These are phyloP conservation scores for Acromyrmex charruanus DNA, from an alignment of 1,140 invertebrate genomes.

Conservation along the genomic window DNA sequence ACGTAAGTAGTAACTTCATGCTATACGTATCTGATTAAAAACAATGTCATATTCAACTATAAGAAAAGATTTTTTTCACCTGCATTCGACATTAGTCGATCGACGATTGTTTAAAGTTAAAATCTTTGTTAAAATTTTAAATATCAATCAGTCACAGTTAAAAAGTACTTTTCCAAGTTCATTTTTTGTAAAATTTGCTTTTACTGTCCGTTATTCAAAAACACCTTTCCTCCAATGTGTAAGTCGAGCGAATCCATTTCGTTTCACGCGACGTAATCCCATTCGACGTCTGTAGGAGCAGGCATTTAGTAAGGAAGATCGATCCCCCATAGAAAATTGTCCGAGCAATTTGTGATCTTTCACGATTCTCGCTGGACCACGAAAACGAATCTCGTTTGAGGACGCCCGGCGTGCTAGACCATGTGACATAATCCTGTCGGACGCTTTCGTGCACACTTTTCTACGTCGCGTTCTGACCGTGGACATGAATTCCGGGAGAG, in stretches of 20 bases:
- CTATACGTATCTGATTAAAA: background rate
- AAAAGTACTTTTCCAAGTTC: background rate
- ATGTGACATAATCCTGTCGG: slow-evolving; percentile 83
- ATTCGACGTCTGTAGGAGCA: slow-evolving; percentile 59
- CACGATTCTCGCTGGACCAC: slow-evolving; percentile 76
- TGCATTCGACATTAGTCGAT: background rate
- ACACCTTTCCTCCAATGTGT: slow-evolving; percentile 16
- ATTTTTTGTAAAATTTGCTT: slow-evolving; percentile 17
- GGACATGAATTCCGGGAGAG: slow-evolving; percentile 60
- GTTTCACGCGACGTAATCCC: slow-evolving; percentile 69
- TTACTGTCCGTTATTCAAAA: background rate
- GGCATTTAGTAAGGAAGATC: slow-evolving; percentile 70
- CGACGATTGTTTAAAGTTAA: background rate
- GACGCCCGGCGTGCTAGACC: slow-evolving; percentile 79
- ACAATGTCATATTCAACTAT: background rate
- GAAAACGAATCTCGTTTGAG: slow-evolving; percentile 75
- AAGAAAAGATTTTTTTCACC: background rate
- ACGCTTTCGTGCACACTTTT: slow-evolving; percentile 70
- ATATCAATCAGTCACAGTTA: background rate
- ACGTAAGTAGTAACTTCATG: background rate
- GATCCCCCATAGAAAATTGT: slow-evolving; percentile 82
- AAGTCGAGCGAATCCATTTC: slow-evolving; percentile 48
- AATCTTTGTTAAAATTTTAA: background rate
- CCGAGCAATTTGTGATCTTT: slow-evolving; percentile 85
- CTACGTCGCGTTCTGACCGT: slow-evolving; percentile 50